A percentile compares a stretch with the other conserved stretches of the same genome.
Evolutionary conservation across 1,140 invertebrate species (phyloP).

Genomic region (Anastrepha obliqua): DNA sequence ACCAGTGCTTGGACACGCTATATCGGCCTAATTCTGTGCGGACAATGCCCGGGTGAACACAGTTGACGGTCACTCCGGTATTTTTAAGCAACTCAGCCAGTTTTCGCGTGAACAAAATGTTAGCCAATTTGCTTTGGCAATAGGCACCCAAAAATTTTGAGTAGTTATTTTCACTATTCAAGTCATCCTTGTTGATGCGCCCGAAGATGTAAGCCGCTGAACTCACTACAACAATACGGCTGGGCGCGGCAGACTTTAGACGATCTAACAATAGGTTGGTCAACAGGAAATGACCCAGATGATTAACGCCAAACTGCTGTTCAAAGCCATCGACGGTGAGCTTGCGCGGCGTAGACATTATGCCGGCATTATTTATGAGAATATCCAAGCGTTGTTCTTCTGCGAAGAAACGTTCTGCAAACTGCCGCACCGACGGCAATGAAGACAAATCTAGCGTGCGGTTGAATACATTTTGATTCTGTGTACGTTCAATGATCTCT

Average conservation of each 20-base stretch:
- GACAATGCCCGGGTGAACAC: slow-evolving; percentile 84
- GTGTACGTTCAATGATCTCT: slow-evolving; percentile 75
- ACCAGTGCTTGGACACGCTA: slow-evolving; percentile 1
- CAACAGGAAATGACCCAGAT: slow-evolving; percentile 90
- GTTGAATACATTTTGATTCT: slow-evolving; percentile 77
- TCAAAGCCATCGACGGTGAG: slow-evolving; percentile 88
- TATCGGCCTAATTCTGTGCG: slow-evolving; percentile 85
- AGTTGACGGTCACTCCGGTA: slow-evolving; percentile 80
- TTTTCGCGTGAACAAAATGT: slow-evolving; percentile 83
- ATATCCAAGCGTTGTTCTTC: slow-evolving; percentile 84
- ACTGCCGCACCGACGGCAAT: slow-evolving; percentile 78
- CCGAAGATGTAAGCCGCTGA: slow-evolving; percentile 76
- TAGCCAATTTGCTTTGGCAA: slow-evolving; percentile 84
- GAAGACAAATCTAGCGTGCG: slow-evolving; percentile 86
- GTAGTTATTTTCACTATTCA: slow-evolving; percentile 81
- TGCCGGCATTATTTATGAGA: slow-evolving; percentile 93
- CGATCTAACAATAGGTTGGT: slow-evolving; percentile 84
- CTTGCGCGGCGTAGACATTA: slow-evolving; percentile 82
- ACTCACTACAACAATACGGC: slow-evolving; percentile 75
- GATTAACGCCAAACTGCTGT: slow-evolving; percentile 85
- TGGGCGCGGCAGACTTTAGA: slow-evolving; percentile 76
- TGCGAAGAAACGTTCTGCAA: slow-evolving; percentile 73
- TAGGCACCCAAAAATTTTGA: slow-evolving; percentile 78
- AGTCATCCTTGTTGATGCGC: slow-evolving; percentile 81
- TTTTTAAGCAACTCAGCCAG: slow-evolving; percentile 78